Base-by-base conservation (phyloP, 2,797 vertebrate genomes). In the Gymnopithys bicolor region DNA sequence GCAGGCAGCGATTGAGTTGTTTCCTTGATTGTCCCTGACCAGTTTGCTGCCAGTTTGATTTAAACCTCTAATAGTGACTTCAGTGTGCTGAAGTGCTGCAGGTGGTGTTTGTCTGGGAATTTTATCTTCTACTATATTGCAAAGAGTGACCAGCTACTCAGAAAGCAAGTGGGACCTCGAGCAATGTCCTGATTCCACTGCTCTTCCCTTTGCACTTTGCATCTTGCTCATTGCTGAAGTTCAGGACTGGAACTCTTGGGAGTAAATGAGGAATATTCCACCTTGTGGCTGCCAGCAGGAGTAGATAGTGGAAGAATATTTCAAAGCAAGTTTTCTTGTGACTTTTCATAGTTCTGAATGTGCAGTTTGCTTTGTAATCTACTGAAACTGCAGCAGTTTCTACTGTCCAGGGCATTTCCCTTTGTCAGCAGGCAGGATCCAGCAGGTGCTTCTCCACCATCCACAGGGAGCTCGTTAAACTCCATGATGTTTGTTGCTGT, bases 391-490 rank as follows among this genome's bases (percentile, higher is more conserved):
- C 41, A 71, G 68, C 32, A 22, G 60, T 51, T 76, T n/a, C 32
- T 74, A 1, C 19, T 17, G n/a, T 85, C 45, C 19, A 60, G 71
- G 60, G 64, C 28, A 10, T 41, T 56, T 87, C 71, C 43, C 2
- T 4, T 12, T 77, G 77, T 85, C 86, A 77, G 78, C 84, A 84
- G 88, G 67, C 53, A 59, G 60, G 37, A 89, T 48, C 59, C 86
- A 41, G 74, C 12, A 8, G 56, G 55, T 30, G 10, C 30, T 49
- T 92, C 52, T 43, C 67, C 30, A 2, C 16, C 59, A 19, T 55
- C 92, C 33, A 0, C 64, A 56, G 92, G 89, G 81, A 95, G 75
- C 94, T 95, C 7, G 9, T 87, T 92, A 87, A 89, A 74, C 77
- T 67, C 70, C n/a, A 3, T 79, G 90, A 48, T 83, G 75, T 68